These are phyloP conservation scores for Iguana delicatissima DNA, from an alignment of 2,797 vertebrate species.

Conservation along the genomic window DNA sequence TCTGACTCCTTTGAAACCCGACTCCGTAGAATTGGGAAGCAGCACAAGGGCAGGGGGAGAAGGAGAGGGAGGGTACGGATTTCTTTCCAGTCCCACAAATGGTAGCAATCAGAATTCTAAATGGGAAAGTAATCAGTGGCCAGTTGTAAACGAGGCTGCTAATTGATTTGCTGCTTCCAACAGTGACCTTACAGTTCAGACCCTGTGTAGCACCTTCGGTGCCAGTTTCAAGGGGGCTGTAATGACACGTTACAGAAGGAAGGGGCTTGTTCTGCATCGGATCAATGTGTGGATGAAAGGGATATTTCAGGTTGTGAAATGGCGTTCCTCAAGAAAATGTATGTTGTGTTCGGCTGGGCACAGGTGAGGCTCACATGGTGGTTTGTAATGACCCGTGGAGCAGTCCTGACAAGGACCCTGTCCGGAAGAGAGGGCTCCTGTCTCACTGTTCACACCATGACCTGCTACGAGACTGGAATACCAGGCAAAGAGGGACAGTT, in stretches of 20 bases:
- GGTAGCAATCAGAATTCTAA: constrained; percentile 40
- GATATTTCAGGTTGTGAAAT: not conserved
- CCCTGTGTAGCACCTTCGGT: not conserved
- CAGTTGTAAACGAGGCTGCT: not conserved
- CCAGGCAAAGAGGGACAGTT: too few relatives aligned
- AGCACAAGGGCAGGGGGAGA: constrained; percentile 69
- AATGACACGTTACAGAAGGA: not conserved
- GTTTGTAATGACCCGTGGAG: too few relatives aligned
- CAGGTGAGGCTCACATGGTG: not conserved
- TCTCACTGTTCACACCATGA: too few relatives aligned
- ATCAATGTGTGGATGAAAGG: not conserved
- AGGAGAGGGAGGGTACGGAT: constrained; percentile 66
- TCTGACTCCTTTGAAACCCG: constrained; percentile 73
- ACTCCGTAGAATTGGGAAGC: not conserved
- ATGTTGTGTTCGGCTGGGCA: not conserved
- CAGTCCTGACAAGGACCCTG: not conserved
- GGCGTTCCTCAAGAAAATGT: not conserved
- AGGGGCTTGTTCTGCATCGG: not conserved
- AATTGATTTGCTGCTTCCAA: not conserved
- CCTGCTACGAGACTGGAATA: not conserved
- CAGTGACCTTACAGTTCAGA: not conserved
- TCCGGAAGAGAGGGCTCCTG: not conserved
- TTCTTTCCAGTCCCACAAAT: constrained; percentile 60
- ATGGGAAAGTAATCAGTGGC: constrained; percentile 49
- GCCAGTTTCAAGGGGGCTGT: fast-evolving